Evolutionary conservation across 2,113 vertebrate genomes (phyloP), one percentile per base, ranked within the genome.

Genomic region (Cololabis saira): DNA sequence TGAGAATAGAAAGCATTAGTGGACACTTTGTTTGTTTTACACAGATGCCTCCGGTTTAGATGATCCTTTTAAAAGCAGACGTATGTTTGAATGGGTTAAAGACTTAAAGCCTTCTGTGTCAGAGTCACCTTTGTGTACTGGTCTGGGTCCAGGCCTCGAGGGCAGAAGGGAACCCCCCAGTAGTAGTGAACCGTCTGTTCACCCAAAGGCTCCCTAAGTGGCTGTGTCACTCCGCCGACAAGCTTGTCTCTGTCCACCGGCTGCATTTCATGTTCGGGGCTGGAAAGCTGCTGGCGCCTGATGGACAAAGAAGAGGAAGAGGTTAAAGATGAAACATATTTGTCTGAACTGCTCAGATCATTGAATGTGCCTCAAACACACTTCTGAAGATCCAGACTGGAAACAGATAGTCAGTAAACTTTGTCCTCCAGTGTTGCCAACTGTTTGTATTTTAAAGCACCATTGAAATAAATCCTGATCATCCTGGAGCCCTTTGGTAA

Each of bases 91-190:
- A 37, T 7, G 33, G 33, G 33, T 37, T 37, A 37, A 37, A 37
- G 33, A 37, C 33, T 27, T 3, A 43, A 16, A 43, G 16, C 10
- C 6, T 4, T 13, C 17, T 10, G 1, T 14, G 8, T 14, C 14
- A 2, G 44, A 15, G 16, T 43, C 72, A 97, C 96, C 84, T 92
- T 91, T 4, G 97, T 98, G 89, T 98, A 99, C 24, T 85, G 71
- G 73, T 96, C 95, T 22, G 97, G 96, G 81, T 97, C 93, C 71
- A 94, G 89, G 18, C 96, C 96, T 67, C 87, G 89, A 2, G 97
- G 97, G 78, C 97, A 99, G 89, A 99, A 99, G 24, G 97, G 97
- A 51, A 98, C 89, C 40, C 97, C 97, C 97, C 97, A 99, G 67
- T 96, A 97, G 89, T 99, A 99, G 56, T 95, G 92, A 58, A 98